A percentile compares a stretch with the other conserved stretches of the same genome.
Evolutionary conservation across 1,140 invertebrate species (phyloP).

Genomic region (Pogonomyrmex barbatus): DNA sequence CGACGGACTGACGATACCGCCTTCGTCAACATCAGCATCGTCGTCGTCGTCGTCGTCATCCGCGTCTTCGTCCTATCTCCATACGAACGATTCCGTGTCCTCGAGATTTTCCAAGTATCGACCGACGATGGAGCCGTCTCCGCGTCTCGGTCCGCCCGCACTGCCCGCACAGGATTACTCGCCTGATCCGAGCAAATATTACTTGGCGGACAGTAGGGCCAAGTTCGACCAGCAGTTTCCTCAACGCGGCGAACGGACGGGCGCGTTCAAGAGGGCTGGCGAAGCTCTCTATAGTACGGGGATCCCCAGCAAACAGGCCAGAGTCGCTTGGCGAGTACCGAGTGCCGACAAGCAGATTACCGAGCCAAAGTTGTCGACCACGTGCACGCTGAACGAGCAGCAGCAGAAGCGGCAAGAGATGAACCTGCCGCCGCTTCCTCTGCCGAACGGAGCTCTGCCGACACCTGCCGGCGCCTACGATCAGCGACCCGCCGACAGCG

Average conservation of each 20-base stretch:
- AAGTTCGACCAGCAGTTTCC: conserved; percentile 61
- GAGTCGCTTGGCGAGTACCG: conserved; percentile 85
- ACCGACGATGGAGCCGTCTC: conserved; percentile 65
- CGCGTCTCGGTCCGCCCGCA: conserved; percentile 56
- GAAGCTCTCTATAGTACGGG: conserved; percentile 76
- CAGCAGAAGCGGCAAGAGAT: conserved; percentile 80
- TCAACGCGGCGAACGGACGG: conserved; percentile 62
- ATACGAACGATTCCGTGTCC: conserved; percentile 69
- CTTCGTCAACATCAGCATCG: conserved; percentile 58
- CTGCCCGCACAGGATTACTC: conserved; percentile 76
- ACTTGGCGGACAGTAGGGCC: conserved; percentile 68
- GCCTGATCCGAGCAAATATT: conserved; percentile 80
- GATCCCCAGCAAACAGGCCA: conserved; percentile 84
- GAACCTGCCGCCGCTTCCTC: conserved; percentile 70
- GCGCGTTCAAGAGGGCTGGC: conserved; percentile 79
- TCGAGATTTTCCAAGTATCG: conserved; percentile 75
- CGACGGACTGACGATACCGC: conserved; percentile 64
- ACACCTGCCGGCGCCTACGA: conserved; percentile 74
- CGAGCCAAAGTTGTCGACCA: conserved; percentile 85
- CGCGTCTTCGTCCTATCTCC: conserved; percentile 72
- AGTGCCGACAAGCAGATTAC: conserved; percentile 87
- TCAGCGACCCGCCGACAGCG: conserved; percentile 75
- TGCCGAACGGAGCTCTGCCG: conserved; percentile 78
- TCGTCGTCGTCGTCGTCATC: conserved; percentile 65
- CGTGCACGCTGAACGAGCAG: conserved; percentile 73